Conservation (phyloP, 2,888 invertebrate species). For the Eupithecia exiguata region DNA sequence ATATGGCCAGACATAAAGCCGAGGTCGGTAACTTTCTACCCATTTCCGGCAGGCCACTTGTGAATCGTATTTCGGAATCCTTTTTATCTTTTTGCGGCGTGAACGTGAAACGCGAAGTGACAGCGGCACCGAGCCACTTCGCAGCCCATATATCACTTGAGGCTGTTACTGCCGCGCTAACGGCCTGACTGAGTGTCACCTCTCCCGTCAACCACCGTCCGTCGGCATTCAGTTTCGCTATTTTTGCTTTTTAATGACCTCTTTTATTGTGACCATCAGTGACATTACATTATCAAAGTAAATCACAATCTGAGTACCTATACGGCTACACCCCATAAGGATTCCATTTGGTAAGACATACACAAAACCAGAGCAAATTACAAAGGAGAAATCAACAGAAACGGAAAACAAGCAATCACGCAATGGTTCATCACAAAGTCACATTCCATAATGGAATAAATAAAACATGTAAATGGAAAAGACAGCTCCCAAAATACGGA, state of each 20-base stretch:
- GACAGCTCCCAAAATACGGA: slow-evolving; percentile 31
- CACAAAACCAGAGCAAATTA: slow-evolving; percentile 5
- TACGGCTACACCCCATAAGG: background rate
- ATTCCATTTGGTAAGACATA: background rate
- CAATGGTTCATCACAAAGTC: slow-evolving; percentile 6
- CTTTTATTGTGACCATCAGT: background rate
- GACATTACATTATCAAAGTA: slow-evolving; percentile 2
- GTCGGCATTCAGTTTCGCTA: slow-evolving; percentile 52
- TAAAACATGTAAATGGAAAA: slow-evolving; percentile 29
- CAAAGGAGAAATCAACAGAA: background rate
- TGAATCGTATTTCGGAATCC: slow-evolving; percentile 81
- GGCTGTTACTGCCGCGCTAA: slow-evolving; percentile 77
- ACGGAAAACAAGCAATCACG: slow-evolving; percentile 18
- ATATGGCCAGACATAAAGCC: slow-evolving; percentile 80
- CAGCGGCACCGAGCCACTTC: slow-evolving; percentile 81
- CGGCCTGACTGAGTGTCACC: slow-evolving; percentile 75
- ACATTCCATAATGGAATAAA: slow-evolving; percentile 19
- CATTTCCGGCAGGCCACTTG: slow-evolving; percentile 82
- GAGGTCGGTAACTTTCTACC: slow-evolving; percentile 78
- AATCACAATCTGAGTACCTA: background rate
- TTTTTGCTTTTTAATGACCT: slow-evolving; percentile 58
- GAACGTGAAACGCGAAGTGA: slow-evolving; percentile 76
- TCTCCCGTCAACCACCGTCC: slow-evolving; percentile 66
- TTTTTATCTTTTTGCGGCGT: slow-evolving; percentile 81
- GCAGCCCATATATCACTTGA: slow-evolving; percentile 81